Evolutionary conservation across 2,888 invertebrate species (phyloP).

Genomic region (Zonitis immaculata): DNA sequence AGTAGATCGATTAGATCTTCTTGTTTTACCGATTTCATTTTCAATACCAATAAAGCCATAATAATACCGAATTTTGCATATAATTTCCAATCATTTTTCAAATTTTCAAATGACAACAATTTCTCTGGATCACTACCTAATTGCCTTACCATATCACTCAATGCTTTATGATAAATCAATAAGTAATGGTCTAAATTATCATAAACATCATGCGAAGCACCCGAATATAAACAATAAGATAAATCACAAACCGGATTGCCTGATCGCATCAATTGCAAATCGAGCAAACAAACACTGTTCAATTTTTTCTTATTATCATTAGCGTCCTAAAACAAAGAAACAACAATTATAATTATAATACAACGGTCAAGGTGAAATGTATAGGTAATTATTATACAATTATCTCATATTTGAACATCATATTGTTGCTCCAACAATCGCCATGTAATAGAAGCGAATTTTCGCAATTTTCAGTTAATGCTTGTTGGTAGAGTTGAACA

Average conservation of each 20-base stretch:
- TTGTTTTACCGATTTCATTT: too few relatives aligned
- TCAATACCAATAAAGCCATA: slow-evolving; percentile 22
- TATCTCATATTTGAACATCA: slow-evolving; percentile 33
- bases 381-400: too few relatives aligned
- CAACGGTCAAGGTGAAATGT: too few relatives aligned
- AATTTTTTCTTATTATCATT: neutral
- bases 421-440: slow-evolving; percentile 33
- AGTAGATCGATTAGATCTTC: too few relatives aligned
- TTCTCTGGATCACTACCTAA: slow-evolving; percentile 30
- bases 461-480: neutral
- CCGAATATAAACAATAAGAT: slow-evolving; percentile 39
- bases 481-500: neutral
- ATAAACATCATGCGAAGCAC: slow-evolving; percentile 32
- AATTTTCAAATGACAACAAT: slow-evolving; percentile 32
- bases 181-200: slow-evolving; percentile 34
- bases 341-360: neutral
- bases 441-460: slow-evolving; percentile 29
- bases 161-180: slow-evolving; percentile 35
- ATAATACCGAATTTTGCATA: slow-evolving; percentile 24
- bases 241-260: slow-evolving; percentile 37
- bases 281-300: slow-evolving; percentile 13
- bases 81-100: slow-evolving; percentile 29
- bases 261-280: slow-evolving; percentile 29
- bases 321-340: too few relatives aligned
- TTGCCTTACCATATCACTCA: slow-evolving; percentile 26